Percentiles rank a stretch among this genome's conserved stretches.
These are phyloP conservation scores for Ostrea denselamellosa DNA, from an alignment of 1,140 invertebrate species.

Conservation along the genomic window DNA sequence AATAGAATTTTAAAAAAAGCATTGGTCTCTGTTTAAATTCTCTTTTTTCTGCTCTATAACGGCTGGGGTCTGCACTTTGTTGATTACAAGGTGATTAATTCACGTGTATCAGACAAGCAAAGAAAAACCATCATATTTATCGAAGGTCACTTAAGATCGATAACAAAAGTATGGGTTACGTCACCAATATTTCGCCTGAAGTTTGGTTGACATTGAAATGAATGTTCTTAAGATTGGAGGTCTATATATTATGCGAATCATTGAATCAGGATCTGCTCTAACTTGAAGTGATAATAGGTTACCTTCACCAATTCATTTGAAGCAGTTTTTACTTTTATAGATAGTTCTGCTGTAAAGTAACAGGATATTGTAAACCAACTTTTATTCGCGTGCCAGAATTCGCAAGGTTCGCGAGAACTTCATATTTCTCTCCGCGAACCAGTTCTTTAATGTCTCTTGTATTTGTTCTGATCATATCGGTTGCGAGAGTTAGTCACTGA, in stretches of 20 bases:
- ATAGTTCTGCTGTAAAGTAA: too few relatives aligned
- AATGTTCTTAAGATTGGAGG: not conserved
- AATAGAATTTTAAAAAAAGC: not conserved
- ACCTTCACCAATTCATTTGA: not conserved
- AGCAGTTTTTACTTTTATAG: too few relatives aligned
- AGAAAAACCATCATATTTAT: not conserved
- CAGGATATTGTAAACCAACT: too few relatives aligned
- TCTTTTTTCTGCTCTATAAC: not conserved
- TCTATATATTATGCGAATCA: not conserved
- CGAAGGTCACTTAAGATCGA: not conserved
- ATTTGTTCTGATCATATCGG: too few relatives aligned
- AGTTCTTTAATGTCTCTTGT: too few relatives aligned
- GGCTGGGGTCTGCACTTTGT: not conserved
- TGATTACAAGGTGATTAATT: conserved; percentile 8
- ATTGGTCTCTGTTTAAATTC: conserved; percentile 11
- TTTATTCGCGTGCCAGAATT: too few relatives aligned
- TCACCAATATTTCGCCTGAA: not conserved
- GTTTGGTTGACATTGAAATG: not conserved
- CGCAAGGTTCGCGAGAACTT: too few relatives aligned
- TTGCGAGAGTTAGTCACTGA: too few relatives aligned
- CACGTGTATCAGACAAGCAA: not conserved
- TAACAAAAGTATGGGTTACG: not conserved
- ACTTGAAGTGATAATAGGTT: not conserved
- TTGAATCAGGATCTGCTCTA: not conserved
- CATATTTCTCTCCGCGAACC: too few relatives aligned